Evolutionary conservation across 2,888 invertebrate species (phyloP).

Genomic region (Microctonus aethiopoides): DNA sequence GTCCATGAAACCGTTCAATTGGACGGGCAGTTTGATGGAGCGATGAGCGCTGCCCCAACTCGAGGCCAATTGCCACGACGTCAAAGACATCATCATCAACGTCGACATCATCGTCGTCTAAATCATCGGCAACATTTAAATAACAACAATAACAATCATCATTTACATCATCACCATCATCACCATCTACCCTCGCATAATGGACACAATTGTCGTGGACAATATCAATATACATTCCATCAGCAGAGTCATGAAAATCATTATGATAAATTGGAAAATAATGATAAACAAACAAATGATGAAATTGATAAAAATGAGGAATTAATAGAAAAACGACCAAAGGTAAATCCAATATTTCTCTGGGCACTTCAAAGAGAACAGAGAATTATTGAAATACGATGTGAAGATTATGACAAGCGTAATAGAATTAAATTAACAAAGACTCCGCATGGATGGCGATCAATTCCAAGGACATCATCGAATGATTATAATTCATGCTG

Average conservation of each 20-base stretch:
- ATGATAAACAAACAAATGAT: slow-evolving; percentile 30
- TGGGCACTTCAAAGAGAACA: slow-evolving; percentile 87
- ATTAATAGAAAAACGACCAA: slow-evolving; percentile 70
- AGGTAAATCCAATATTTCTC: slow-evolving; percentile 84
- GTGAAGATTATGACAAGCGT: slow-evolving; percentile 88
- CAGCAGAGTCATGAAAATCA: slow-evolving; percentile 22
- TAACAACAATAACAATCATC: too few species aligned
- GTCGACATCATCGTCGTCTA: slow-evolving; percentile 31
- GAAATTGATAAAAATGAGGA: slow-evolving; percentile 43
- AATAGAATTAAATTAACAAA: slow-evolving; percentile 87
- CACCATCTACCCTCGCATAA: slow-evolving; percentile 28
- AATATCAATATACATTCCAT: not conserved
- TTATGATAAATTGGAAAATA: slow-evolving; percentile 30
- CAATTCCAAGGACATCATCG: slow-evolving; percentile 81
- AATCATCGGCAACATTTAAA: slow-evolving; percentile 53
- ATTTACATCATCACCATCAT: slow-evolving; percentile 54
- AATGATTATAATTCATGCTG: slow-evolving; percentile 50
- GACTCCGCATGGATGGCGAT: slow-evolving; percentile 84
- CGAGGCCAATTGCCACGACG: slow-evolving; percentile 65
- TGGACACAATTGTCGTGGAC: slow-evolving; percentile 26
- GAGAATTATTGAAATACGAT: slow-evolving; percentile 84
- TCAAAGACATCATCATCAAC: slow-evolving; percentile 59
- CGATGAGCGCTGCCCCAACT: slow-evolving; percentile 66
- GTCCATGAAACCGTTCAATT: slow-evolving; percentile 40
- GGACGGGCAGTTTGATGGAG: slow-evolving; percentile 62